Evolutionary conservation across 2,797 vertebrate genomes (phyloP), one percentile per base, ranked within the genome.

Genomic region (Coracias cyanogaster): DNA sequence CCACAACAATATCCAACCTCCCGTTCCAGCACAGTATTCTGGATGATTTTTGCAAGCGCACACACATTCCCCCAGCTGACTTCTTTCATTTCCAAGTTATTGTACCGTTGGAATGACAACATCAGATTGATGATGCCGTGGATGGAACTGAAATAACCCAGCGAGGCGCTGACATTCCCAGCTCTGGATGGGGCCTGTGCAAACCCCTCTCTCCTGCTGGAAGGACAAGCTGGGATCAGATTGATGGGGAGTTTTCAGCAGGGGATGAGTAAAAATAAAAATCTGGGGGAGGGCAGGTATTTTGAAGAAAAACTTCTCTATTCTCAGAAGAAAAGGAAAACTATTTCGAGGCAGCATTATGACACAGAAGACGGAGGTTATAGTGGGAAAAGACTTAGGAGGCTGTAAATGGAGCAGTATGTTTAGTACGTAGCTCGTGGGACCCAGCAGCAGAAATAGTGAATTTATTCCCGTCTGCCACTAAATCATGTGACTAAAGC

Each of bases 51-150:
- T 96, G 91, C 96, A 95, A 95, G 95, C 3, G 43, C 83, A 54
- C 67, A 54, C 77, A 82, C 4, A 85, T 88, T 95, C 64, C 79
- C 91, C 49, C 86, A 95, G 93, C 85, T 96, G 94, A 94, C 92
- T 96, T 28, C 86, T 91, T 90, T 94, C 66, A 70, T 80, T 96
- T 94, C 90, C 94, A 97, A 97, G 91, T 94, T 93, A 86, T 28
- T 93, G 74, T 91, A 82, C 61, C 77, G 54, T 82, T 76, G 82
- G 85, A 80, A 73, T 9, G 86, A 96, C 94, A 93, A 58, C 65
- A 60, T 24, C 29, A 89, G 93, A 96, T 96, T 95, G 86, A 96
- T 71, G n/a, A 76, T 78, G 49, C 25, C 0, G 31, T 49, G 35
- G 91, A 89, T 5, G 4, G 64, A 92, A 93, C 79, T 82, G 88